Evolutionary conservation across 2,797 vertebrate species (phyloP), one percentile per base, ranked within the genome.

Genomic region (Tolypeutes matacus): DNA sequence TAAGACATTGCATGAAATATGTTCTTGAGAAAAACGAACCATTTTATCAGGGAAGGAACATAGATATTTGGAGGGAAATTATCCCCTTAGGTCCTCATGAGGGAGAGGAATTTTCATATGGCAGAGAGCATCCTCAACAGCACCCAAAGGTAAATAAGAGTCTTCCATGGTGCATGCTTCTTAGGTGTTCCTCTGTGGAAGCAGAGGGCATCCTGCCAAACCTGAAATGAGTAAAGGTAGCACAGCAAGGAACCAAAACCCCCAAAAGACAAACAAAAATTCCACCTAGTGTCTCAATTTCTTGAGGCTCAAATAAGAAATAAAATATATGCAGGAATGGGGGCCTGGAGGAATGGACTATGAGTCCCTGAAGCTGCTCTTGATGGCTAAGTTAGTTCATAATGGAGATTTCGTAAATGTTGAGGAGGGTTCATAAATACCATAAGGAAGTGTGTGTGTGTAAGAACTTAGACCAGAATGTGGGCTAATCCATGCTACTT

Each of bases 21-120:
- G 6, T 77, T 53, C 64, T 85, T 72, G 51, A 5, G 84, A 69
- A 76, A 62, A 94, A 85, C 60, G 83, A 89, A 77, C 13, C 27
- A 65, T 90, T 90, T 92, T 42, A 56, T 81, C 31, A 21, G 58
- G 58, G 42, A 90, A 95, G 53, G 31, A 85, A 56, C n/a, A 87
- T 27, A 75, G 82, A 82, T 56, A 5, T 60, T 42, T 7, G 36
- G 72, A 86, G 46, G 29, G 2, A 88, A 90, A 51, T 92, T 53
- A 65, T 18, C 92, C 91, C 64, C 42, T 12, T 0, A 77, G 65
- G 83, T 65, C 31, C 31, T 73, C 62, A 64, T 62, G 72, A 93
- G 77, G 75, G 62, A 81, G 27, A 34, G n/a, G 69, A 53, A 60
- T 20, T 67, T 10, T 58, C 36, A 85, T 67, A 49, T 7, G 77